Conservation (phyloP, 1,140 invertebrate genomes). For the Eubasilissa regina region DNA sequence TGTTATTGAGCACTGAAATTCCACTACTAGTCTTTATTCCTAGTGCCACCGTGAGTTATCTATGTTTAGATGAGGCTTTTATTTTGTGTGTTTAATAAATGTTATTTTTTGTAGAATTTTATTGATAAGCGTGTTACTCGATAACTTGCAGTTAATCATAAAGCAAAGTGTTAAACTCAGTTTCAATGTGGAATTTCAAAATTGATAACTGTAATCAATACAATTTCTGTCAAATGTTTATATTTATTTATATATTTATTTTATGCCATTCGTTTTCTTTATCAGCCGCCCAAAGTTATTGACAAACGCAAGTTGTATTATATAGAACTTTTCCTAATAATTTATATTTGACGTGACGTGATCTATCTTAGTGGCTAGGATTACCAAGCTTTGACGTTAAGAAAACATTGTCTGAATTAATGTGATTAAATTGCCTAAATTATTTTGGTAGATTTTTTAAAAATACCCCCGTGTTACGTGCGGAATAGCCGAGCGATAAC, state of each 20-base stretch:
- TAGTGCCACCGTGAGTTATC: slow-evolving; percentile 4
- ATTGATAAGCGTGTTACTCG: slow-evolving; percentile 7
- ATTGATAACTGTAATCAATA: not conserved
- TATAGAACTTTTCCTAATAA: not conserved
- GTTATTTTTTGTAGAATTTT: slow-evolving; percentile 32
- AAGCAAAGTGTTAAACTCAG: not conserved
- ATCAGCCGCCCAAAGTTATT: slow-evolving; percentile 1
- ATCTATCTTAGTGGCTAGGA: no score
- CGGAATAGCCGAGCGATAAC: no score
- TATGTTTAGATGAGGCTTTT: slow-evolving; percentile 17
- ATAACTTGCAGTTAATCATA: slow-evolving; percentile 5
- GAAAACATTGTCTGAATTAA: no score
- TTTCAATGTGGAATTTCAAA: not conserved
- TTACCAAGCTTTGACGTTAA: no score
- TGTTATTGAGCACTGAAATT: slow-evolving; percentile 51
- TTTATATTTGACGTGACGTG: slow-evolving; percentile 2
- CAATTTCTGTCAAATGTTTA: slow-evolving; percentile 5
- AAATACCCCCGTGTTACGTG: no score
- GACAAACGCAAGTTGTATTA: not conserved
- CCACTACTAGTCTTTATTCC: slow-evolving; percentile 52
- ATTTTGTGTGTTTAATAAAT: slow-evolving; percentile 19
- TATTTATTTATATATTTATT: slow-evolving; percentile 6
- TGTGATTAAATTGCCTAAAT: no score
- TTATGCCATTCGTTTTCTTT: not conserved
- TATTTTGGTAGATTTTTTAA: no score